phyloP scores from a whole-genome alignment of 2,888 invertebrate genomes.

The Andrena minutula region DNA sequence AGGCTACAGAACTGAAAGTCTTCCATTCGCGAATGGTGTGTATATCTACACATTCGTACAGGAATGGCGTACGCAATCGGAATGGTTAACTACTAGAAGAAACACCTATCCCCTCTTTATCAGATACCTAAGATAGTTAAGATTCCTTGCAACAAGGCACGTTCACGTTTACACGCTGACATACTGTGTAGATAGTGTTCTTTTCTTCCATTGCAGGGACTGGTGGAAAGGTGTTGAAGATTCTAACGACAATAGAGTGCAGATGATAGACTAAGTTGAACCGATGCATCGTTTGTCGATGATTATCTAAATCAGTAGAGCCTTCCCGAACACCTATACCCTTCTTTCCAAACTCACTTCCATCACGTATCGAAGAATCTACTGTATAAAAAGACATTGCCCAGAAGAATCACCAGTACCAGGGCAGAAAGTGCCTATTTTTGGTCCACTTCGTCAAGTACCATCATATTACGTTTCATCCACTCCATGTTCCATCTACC shows the following conservation, averaged over 20 bases:
- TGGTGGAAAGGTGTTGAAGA: neutral
- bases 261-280: no score
- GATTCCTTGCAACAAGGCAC: conserved; percentile 45
- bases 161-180: conserved; percentile 31
- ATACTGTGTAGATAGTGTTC: neutral
- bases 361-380: no score
- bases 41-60: conserved; percentile 11
- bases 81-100: conserved; percentile 32
- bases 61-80: conserved; percentile 29
- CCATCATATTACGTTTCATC: no score
- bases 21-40: neutral
- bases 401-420: no score
- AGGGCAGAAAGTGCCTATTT: no score
- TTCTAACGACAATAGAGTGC: neutral
- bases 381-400: no score
- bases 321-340: no score
- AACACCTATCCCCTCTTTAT: conserved; percentile 8
- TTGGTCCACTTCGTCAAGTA: no score
- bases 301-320: no score
- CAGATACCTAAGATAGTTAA: conserved; percentile 39
- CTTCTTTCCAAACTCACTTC: no score
- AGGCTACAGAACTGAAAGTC: conserved; percentile 7
- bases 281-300: neutral
- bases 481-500: no score
- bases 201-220: conserved; percentile 1